Evolutionary conservation across 2,888 invertebrate species (phyloP).

Genomic region (Archaeoteleia sp.): DNA sequence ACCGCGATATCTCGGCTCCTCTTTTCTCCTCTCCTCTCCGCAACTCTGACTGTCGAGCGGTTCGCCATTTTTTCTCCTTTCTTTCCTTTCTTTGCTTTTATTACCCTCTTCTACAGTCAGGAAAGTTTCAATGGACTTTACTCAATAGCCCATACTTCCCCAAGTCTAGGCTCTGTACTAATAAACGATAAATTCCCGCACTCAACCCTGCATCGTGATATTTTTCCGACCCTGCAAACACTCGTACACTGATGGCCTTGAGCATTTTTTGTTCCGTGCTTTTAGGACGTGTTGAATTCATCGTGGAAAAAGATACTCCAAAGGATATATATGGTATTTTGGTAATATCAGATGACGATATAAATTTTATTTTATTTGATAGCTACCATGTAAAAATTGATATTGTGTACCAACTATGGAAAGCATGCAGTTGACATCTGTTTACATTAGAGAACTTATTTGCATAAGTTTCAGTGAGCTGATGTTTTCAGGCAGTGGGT

Average conservation of each 20-base stretch:
- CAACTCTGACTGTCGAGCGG: conserved; percentile 31
- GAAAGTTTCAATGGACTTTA: conserved; percentile 68
- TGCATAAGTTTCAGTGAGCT: no score
- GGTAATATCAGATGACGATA: background rate
- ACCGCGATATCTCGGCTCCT: conserved; percentile 36
- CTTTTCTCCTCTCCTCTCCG: conserved; percentile 15
- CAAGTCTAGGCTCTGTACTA: conserved; percentile 60
- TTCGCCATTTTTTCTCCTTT: conserved; percentile 38
- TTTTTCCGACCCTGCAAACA: conserved; percentile 58
- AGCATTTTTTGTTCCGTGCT: conserved; percentile 25
- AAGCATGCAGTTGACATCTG: no score
- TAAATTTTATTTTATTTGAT: background rate
- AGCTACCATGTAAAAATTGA: background rate
- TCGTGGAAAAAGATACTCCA: background rate
- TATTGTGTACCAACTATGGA: no score
- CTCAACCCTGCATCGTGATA: conserved; percentile 56
- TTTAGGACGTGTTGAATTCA: conserved; percentile 19
- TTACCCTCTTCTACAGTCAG: conserved; percentile 45
- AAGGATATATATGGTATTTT: conserved; percentile 5
- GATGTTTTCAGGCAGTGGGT: no score
- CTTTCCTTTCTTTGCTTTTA: conserved; percentile 44
- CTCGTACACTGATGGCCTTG: conserved; percentile 21
- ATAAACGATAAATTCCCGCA: conserved; percentile 69
- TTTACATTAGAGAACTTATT: no score
- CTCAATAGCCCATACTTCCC: conserved; percentile 67